A percentile compares a stretch with the other conserved stretches of the same genome.
Evolutionary conservation across 2,113 vertebrate genomes (phyloP).

Genomic region (Lethenteron reissneri): DNA sequence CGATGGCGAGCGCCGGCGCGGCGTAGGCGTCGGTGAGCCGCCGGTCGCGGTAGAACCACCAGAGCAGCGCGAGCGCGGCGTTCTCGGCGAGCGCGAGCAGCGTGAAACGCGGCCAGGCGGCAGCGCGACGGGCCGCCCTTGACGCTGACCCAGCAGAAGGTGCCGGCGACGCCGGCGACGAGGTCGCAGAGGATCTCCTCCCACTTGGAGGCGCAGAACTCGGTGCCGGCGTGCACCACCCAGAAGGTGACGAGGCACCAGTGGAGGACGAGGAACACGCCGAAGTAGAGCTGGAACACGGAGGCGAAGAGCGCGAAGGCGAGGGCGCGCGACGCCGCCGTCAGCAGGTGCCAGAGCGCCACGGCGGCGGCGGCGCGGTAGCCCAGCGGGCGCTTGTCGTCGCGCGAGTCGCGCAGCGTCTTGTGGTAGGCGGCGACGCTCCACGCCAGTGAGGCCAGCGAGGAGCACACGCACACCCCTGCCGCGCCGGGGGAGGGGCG

Average conservation of each 20-base stretch:
- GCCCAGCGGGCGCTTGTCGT: constrained; percentile 1
- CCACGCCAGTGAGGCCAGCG: neutral
- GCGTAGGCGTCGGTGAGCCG: constrained; percentile 1
- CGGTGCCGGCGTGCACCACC: neutral
- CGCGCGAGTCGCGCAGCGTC: neutral
- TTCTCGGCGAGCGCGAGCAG: neutral
- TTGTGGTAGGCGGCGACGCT: neutral
- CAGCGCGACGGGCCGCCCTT: neutral
- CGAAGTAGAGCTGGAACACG: constrained; percentile 4
- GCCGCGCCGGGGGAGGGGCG: neutral
- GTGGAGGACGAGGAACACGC: constrained; percentile 2
- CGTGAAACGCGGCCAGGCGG: neutral
- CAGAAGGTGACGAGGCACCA: constrained; percentile 5
- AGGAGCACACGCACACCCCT: neutral
- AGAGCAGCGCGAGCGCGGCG: neutral
- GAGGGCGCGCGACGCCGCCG: constrained; percentile 1
- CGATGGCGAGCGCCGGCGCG: neutral
- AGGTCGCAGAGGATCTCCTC: constrained; percentile 5
- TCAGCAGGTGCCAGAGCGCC: constrained; percentile 2
- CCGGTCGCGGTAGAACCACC: constrained; percentile 3
- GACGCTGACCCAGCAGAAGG: neutral
- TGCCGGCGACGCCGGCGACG: neutral
- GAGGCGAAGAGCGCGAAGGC: constrained; percentile 3
- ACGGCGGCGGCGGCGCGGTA: neutral
- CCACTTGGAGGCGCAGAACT: constrained; percentile 5